Evolutionary conservation across 2,797 vertebrate genomes (phyloP), one percentile per base, ranked within the genome.

Genomic region (Pogoniulus pusillus): DNA sequence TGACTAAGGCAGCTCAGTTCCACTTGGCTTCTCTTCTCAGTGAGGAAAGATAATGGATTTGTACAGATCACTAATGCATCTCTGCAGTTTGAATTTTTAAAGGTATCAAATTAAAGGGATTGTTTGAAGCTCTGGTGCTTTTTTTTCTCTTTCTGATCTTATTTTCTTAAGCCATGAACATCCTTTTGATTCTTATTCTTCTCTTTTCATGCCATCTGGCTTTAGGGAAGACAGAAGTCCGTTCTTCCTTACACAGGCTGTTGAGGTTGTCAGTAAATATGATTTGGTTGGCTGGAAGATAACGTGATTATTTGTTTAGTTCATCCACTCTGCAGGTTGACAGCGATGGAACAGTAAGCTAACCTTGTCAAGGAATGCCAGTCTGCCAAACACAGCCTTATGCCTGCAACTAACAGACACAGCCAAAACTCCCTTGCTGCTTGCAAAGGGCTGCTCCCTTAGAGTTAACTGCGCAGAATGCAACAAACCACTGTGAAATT

Each of bases 281-380:
- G 91, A 91, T 91, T 91, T 41, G 47, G 82, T 90, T 96, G 91
- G 35, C 91, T 96, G 86, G 85, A 91, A 94, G 73, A 58, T 94
- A 90, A 93, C 88, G 75, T 86, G 82, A n/a, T 95, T 96, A 79
- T 96, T 96, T 95, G 82, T 95, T 96, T 91, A 91, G 80, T 92
- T 95, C 87, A 88, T 91, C 82, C 77, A 43, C 58, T 94, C 69
- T 7, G 5, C 88, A 91, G 80, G 94, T 89, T 95, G 82, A 79
- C 91, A 87, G 89, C 90, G 83, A 76, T 71, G 77, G 90, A 79
- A 69, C 87, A 92, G 85, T 85, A 82, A 91, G 68, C 93, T 93
- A 91, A 96, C 91, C 77, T 85, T 81, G 84, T 88, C 68, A 65
- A 77, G 63, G 89, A 80, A 41, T 78, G 63, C 54, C 70, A 85